A percentile compares a stretch with the other conserved stretches of the same genome.
phyloP scores from a whole-genome alignment of 2,888 invertebrate genomes.

The Bombylius discolor region DNA sequence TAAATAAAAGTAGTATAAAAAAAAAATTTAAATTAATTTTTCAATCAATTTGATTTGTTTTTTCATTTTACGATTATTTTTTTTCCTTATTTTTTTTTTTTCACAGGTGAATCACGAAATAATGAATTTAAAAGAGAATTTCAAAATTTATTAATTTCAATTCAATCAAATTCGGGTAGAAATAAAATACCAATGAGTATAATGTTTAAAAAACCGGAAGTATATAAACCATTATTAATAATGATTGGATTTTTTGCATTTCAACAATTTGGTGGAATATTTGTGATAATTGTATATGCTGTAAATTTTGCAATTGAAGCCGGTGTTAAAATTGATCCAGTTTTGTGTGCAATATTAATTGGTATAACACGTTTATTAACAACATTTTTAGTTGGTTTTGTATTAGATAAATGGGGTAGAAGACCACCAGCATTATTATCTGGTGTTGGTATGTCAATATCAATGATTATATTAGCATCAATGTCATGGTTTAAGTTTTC shows the following conservation, averaged over 20 bases:
- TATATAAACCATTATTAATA: conserved; percentile 32
- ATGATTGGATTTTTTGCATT: conserved; percentile 52
- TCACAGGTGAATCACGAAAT: conserved; percentile 2
- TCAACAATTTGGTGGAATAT: conserved; percentile 57
- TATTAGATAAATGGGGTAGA: conserved; percentile 48
- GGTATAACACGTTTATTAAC: conserved; percentile 49
- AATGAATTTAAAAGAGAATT: conserved; percentile 31
- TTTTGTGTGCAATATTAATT: conserved; percentile 50
- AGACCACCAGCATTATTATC: conserved; percentile 52
- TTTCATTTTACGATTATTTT: neutral
- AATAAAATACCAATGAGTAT: conserved; percentile 21
- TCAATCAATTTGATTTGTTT: too few relatives aligned
- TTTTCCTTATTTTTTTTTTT: neutral
- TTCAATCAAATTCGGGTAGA: conserved; percentile 20
- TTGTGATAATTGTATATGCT: conserved; percentile 59
- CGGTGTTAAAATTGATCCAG: conserved; percentile 48
- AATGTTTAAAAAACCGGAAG: conserved; percentile 27
- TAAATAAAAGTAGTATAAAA: conserved; percentile 28
- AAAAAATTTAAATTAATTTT: too few relatives aligned
- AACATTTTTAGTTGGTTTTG: conserved; percentile 48
- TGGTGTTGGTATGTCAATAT: conserved; percentile 46
- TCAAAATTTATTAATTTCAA: conserved; percentile 25
- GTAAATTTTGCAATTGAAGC: conserved; percentile 51
- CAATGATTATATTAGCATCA: conserved; percentile 44
- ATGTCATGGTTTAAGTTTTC: conserved; percentile 31